These are phyloP conservation scores for Drosophila kepulauana DNA, from an alignment of 1,140 invertebrate genomes.

Conservation along the genomic window DNA sequence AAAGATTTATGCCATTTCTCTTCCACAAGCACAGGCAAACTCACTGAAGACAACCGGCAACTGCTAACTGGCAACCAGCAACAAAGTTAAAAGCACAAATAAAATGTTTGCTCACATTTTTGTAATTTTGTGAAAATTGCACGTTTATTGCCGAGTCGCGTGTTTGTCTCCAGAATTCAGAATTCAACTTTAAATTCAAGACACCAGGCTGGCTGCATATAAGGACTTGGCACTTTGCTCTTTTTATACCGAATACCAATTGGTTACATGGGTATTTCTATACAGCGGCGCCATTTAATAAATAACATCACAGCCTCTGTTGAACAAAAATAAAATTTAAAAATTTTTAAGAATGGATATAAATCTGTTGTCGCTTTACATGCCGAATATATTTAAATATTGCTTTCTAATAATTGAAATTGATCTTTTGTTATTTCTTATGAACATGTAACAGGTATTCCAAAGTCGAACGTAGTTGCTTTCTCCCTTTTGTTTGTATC, in stretches of 20 bases:
- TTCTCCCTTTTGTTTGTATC: background rate
- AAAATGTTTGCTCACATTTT: constrained; percentile 82
- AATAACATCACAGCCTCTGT: too few species aligned
- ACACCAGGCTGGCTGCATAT: constrained; percentile 4
- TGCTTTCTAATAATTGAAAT: too few species aligned
- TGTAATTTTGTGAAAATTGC: constrained; percentile 78
- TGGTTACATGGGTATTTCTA: background rate
- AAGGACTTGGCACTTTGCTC: background rate
- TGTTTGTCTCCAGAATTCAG: constrained; percentile 51
- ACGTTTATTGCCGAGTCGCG: constrained; percentile 69
- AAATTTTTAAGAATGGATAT: too few species aligned
- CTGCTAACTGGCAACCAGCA: constrained; percentile 42
- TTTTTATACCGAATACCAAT: background rate
- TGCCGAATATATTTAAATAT: too few species aligned
- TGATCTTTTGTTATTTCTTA: too few species aligned
- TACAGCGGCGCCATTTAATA: too few species aligned
- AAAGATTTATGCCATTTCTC: constrained; percentile 67
- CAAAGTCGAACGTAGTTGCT: too few species aligned
- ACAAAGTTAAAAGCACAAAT: constrained; percentile 72
- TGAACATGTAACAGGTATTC: too few species aligned
- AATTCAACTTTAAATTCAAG: constrained; percentile 59
- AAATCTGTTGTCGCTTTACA: too few species aligned
- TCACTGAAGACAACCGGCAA: constrained; percentile 16
- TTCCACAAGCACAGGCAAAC: background rate
- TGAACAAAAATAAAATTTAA: too few species aligned